These are phyloP conservation scores for Zootoca vivipara DNA, from an alignment of 2,113 vertebrate genomes.

Conservation along the genomic window DNA sequence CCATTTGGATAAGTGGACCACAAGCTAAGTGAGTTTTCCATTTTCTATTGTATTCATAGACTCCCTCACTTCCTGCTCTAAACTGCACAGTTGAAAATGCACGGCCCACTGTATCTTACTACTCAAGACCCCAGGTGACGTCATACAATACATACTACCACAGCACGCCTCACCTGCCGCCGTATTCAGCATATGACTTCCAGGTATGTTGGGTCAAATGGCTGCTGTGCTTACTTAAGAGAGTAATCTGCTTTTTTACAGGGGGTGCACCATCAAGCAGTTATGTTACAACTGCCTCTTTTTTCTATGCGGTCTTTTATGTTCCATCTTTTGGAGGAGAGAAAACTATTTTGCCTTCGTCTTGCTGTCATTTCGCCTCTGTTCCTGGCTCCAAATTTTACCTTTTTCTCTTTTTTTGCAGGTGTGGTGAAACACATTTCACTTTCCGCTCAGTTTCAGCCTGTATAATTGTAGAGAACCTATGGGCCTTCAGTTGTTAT, in stretches of 20 bases:
- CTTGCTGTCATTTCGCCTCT: background rate
- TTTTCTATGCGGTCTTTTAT: background rate
- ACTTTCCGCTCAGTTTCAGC: background rate
- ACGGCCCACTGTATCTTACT: constrained; percentile 80
- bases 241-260: background rate
- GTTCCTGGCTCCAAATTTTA: background rate
- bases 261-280: background rate
- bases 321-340: background rate
- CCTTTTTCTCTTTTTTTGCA: too few species aligned
- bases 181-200: constrained; percentile 93
- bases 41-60: constrained; percentile 74
- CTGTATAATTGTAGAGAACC: too few species aligned
- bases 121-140: constrained; percentile 80
- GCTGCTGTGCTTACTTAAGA: background rate
- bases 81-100: constrained; percentile 88
- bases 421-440: too few species aligned
- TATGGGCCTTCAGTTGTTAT: too few species aligned
- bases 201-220: constrained; percentile 79
- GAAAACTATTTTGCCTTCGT: background rate
- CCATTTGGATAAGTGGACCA: background rate
- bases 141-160: constrained; percentile 89
- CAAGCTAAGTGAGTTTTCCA: background rate
- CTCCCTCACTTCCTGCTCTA: constrained; percentile 83
- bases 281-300: background rate
- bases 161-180: constrained; percentile 92